phyloP scores from a whole-genome alignment of 2,797 vertebrate species.

The Mormyrops attenuatus region DNA sequence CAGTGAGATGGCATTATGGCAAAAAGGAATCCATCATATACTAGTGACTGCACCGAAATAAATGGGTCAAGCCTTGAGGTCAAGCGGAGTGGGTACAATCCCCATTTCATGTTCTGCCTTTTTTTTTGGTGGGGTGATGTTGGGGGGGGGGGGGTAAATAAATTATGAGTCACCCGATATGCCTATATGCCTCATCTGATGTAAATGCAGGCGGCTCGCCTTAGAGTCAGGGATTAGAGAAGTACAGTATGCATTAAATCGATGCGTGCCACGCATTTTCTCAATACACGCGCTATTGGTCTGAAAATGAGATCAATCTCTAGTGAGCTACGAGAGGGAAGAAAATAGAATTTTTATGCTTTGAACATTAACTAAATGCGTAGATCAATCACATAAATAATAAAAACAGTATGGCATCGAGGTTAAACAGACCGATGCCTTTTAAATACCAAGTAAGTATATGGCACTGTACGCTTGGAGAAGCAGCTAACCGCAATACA shows the following conservation, averaged over 20 bases:
- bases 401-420: background rate
- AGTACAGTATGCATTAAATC: slow-evolving; percentile 4
- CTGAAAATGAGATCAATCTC: background rate
- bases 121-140: background rate
- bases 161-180: slow-evolving; percentile 3
- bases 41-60: background rate
- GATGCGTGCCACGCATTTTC: background rate
- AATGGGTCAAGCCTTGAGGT: slow-evolving; percentile 12
- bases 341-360: background rate
- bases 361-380: background rate
- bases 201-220: slow-evolving; percentile 22
- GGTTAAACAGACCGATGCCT: background rate
- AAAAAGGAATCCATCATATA: background rate
- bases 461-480: background rate
- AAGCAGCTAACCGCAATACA: background rate
- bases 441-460: background rate
- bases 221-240: slow-evolving; percentile 13
- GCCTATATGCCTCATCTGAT: slow-evolving; percentile 7
- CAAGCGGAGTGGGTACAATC: slow-evolving; percentile 18
- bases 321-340: background rate
- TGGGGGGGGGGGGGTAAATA: background rate
- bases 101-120: background rate
- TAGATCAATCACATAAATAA: background rate
- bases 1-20: background rate
- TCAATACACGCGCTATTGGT: background rate